Conservation (phyloP, 2,888 invertebrate species). For the Toxonevra muliebris region DNA sequence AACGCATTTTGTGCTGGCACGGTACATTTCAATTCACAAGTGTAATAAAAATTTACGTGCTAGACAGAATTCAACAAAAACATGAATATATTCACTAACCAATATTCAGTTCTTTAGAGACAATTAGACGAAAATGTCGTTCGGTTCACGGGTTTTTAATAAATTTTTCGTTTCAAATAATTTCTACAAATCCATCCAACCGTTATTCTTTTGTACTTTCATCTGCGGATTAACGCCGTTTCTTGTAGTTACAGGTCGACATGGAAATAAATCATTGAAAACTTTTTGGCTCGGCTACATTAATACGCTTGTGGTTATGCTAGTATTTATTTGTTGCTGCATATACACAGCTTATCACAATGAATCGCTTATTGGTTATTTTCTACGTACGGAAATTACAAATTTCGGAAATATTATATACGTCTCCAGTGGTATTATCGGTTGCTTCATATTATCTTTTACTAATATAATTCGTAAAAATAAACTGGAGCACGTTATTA, state of each 20-base stretch:
- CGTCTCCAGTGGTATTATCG: constrained; percentile 30
- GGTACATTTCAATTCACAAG: no score
- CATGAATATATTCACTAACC: not conserved
- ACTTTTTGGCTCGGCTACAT: constrained; percentile 34
- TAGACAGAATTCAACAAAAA: no score
- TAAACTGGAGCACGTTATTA: constrained; percentile 33
- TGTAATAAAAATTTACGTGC: no score
- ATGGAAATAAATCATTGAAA: constrained; percentile 32
- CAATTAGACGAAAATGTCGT: constrained; percentile 10
- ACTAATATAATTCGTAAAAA: constrained; percentile 29
- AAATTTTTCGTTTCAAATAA: constrained; percentile 30
- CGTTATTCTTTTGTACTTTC: constrained; percentile 36
- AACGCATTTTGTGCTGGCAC: no score
- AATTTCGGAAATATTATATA: constrained; percentile 35
- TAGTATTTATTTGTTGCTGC: constrained; percentile 30
- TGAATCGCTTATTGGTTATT: constrained; percentile 42
- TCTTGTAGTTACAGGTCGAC: constrained; percentile 29
- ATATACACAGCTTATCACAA: constrained; percentile 29
- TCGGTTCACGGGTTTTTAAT: constrained; percentile 9
- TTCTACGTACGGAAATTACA: constrained; percentile 38
- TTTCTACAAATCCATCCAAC: constrained; percentile 41
- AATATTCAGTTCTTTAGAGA: not conserved
- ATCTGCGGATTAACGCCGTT: constrained; percentile 39
- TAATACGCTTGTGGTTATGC: constrained; percentile 26
- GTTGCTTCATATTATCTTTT: constrained; percentile 29